Base-by-base conservation (phyloP, 2,888 invertebrate genomes). In the Hypercompe scribonia region DNA sequence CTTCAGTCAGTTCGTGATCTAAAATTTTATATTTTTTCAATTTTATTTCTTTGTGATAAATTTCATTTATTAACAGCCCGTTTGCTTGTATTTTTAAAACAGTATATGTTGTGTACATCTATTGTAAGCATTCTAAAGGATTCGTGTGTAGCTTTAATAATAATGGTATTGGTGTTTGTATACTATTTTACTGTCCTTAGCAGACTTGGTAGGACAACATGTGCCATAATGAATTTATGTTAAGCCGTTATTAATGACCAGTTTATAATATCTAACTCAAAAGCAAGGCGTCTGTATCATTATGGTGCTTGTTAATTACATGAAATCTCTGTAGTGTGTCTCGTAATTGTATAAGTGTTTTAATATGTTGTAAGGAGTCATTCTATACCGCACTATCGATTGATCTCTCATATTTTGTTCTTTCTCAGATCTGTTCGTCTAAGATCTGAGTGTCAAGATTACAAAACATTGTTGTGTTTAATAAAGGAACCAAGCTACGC, bases 21-120 rank as follows among this genome's bases (percentile, higher is more conserved):
- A 81, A 81, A 81, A 81, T 82, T 81, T 87, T 85, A 77, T 83
- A 82, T 81, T 74, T 86, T 85, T 87, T 84, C 80, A 81, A 80
- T 82, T 50, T 87, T 90, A 87, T 82, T 83, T 89, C 46, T 90
- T 90, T 90, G 92, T 93, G 92, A 93, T 92, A 91, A 85, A 86
- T 88, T 90, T 90, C 84, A 78, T 88, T 87, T 90, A 88, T 88
- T 90, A 91, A 79, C 77, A 79, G 28, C 83, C 81, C 81, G 83
- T 83, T 78, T 83, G 83, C 71, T 72, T 72, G 63, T 69, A 33
- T 70, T 73, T 66, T 24, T 46, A 11, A 69, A 78, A 70, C 70
- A 74, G 64, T 72, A 66, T 68, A 73, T 36, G 64, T 10, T 77
- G 66, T 79, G 66, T 75, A 73, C 65, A 66, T 74, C 72, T 63